A percentile compares a stretch with the other conserved stretches of the same genome.
These are phyloP conservation scores for Hycleus phaleratus DNA, from an alignment of 1,140 invertebrate genomes.

Conservation along the genomic window DNA sequence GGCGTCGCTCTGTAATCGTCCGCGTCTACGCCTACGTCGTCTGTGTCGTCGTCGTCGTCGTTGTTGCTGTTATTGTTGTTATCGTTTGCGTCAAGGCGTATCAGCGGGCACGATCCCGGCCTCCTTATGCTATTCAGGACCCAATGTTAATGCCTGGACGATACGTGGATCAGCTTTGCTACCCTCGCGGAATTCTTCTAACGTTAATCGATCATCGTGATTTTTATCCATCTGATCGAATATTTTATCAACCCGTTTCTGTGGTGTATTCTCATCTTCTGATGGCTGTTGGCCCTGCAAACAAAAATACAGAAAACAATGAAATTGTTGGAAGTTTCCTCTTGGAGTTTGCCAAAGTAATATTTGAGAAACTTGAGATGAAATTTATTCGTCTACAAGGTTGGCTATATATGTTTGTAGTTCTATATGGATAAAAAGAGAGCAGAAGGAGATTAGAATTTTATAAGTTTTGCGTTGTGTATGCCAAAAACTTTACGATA, in stretches of 20 bases:
- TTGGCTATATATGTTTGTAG: too few species aligned
- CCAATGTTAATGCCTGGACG: conserved; percentile 85
- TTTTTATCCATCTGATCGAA: conserved; percentile 99
- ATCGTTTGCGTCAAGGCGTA: conserved; percentile 25
- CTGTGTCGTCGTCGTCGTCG: background rate
- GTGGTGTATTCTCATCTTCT: conserved; percentile 91
- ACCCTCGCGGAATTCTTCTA: conserved; percentile 97
- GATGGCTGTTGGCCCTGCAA: conserved; percentile 79
- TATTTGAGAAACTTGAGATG: too few species aligned
- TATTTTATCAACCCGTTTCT: conserved; percentile 94
- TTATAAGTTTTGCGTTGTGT: too few species aligned
- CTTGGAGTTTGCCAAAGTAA: too few species aligned
- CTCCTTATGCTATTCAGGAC: conserved; percentile 55
- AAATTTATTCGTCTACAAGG: too few species aligned
- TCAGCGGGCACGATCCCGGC: conserved; percentile 33
- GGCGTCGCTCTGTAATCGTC: background rate
- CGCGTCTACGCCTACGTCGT: conserved; percentile 22
- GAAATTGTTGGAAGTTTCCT: too few species aligned
- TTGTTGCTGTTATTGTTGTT: background rate
- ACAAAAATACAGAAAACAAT: background rate
- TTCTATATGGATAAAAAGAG: too few species aligned
- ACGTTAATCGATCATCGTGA: conserved; percentile 91
- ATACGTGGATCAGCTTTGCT: conserved; percentile 98
- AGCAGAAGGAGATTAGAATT: too few species aligned
- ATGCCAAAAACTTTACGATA: too few species aligned